These are phyloP conservation scores for Hoplostethus atlanticus DNA, from an alignment of 2,797 vertebrate genomes.

Conservation along the genomic window DNA sequence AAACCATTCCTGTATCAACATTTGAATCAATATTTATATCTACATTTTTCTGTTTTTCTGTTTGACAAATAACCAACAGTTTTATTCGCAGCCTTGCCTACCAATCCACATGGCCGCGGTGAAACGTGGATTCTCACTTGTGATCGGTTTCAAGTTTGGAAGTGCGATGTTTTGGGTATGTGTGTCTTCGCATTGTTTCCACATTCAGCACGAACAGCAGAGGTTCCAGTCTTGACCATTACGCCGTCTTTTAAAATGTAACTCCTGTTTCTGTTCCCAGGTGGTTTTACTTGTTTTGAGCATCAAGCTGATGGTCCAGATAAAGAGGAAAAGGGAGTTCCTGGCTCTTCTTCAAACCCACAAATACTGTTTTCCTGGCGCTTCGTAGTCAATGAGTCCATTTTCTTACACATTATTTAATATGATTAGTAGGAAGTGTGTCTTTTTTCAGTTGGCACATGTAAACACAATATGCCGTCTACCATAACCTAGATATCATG, in stretches of 20 bases:
- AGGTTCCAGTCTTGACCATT: too few relatives aligned
- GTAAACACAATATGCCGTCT: conserved; percentile 64
- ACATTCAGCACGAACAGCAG: not conserved
- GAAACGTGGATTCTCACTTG: conserved; percentile 75
- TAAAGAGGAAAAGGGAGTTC: conserved; percentile 79
- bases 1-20: too few relatives aligned
- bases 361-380: conserved; percentile 76
- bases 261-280: conserved; percentile 42
- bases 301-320: conserved; percentile 80
- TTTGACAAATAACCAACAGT: not conserved
- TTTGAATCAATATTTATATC: too few relatives aligned
- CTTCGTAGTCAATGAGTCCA: conserved; percentile 67
- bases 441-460: conserved; percentile 73
- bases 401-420: conserved; percentile 50
- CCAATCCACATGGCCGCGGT: conserved; percentile 76
- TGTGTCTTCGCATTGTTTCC: not conserved
- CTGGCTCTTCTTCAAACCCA: conserved; percentile 78
- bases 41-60: too few relatives aligned
- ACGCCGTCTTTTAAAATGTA: not conserved
- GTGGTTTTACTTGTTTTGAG: conserved; percentile 77
- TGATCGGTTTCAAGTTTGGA: conserved; percentile 78
- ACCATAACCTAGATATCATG: conserved; percentile 64
- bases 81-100: conserved; percentile 70
- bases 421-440: conserved; percentile 17
- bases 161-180: conserved; percentile 79